Conservation (phyloP, 2,113 vertebrate genomes). For the Aspidoscelis tigris region DNA sequence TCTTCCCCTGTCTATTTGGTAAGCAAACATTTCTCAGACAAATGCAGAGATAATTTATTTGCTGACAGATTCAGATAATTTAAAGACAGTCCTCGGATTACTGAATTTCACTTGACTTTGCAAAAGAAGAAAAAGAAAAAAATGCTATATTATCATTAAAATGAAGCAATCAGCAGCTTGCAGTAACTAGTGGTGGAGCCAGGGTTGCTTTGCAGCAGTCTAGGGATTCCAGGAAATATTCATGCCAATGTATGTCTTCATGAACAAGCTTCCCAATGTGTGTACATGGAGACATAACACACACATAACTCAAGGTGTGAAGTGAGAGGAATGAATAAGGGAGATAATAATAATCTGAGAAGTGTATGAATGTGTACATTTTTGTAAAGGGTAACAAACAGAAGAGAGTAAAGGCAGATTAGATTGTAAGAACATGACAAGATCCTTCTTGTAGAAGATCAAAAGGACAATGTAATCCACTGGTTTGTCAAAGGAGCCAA, state of each 20-base stretch:
- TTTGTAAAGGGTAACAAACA: background rate
- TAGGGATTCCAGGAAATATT: background rate
- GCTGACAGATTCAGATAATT: conserved; percentile 63
- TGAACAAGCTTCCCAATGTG: background rate
- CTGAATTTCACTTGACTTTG: conserved; percentile 58
- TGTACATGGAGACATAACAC: background rate
- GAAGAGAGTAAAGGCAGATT: background rate
- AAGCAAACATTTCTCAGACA: conserved; percentile 36
- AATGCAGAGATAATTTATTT: conserved; percentile 55
- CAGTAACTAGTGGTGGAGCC: background rate
- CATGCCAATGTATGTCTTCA: background rate
- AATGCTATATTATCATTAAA: conserved; percentile 35
- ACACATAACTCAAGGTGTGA: background rate
- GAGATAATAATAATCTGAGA: background rate
- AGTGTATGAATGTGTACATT: background rate
- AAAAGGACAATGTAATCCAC: too few species aligned
- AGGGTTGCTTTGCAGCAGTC: background rate
- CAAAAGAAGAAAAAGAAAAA: conserved; percentile 26
- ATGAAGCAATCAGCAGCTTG: conserved; percentile 49
- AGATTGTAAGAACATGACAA: background rate
- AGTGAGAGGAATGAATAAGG: background rate
- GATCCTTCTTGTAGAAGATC: too few species aligned
- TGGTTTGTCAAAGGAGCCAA: too few species aligned
- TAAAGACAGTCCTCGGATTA: conserved; percentile 60
- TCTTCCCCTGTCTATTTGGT: conserved; percentile 32